phyloP scores from a whole-genome alignment of 2,797 vertebrate species.

The Hoplostethus mediterraneus region DNA sequence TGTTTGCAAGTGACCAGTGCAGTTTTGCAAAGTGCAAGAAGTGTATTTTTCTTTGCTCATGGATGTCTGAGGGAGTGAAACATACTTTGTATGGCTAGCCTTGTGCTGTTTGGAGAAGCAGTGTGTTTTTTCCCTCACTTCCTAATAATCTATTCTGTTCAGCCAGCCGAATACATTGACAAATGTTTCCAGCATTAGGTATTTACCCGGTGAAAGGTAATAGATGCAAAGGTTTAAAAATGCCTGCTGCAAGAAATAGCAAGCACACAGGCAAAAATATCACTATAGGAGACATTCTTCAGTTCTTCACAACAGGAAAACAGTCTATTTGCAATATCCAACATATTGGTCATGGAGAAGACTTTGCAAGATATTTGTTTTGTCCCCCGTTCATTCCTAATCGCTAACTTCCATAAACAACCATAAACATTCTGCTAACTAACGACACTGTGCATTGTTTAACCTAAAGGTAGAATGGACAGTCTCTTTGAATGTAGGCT shows the following conservation, averaged over 20 bases:
- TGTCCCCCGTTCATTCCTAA: neutral
- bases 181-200: conserved; percentile 88
- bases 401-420: neutral
- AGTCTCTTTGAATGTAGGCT: neutral
- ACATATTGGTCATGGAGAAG: neutral
- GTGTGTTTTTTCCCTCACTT: conserved; percentile 82
- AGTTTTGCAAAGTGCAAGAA: conserved; percentile 17
- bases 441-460: neutral
- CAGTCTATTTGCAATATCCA: conserved; percentile 33
- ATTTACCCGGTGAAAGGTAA: conserved; percentile 87
- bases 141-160: conserved; percentile 90
- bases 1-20: conserved; percentile 40
- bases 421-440: too few relatives aligned
- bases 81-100: conserved; percentile 58
- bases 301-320: conserved; percentile 52
- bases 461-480: neutral
- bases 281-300: conserved; percentile 65
- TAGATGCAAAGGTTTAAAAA: conserved; percentile 85
- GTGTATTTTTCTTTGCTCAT: conserved; percentile 36
- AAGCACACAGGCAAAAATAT: conserved; percentile 70
- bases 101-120: conserved; percentile 78
- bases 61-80: conserved; percentile 49
- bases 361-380: conserved; percentile 10
- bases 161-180: conserved; percentile 87
- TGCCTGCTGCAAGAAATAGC: conserved; percentile 80